phyloP scores from a whole-genome alignment of 2,797 vertebrate genomes.

The Propithecus perrieri region DNA sequence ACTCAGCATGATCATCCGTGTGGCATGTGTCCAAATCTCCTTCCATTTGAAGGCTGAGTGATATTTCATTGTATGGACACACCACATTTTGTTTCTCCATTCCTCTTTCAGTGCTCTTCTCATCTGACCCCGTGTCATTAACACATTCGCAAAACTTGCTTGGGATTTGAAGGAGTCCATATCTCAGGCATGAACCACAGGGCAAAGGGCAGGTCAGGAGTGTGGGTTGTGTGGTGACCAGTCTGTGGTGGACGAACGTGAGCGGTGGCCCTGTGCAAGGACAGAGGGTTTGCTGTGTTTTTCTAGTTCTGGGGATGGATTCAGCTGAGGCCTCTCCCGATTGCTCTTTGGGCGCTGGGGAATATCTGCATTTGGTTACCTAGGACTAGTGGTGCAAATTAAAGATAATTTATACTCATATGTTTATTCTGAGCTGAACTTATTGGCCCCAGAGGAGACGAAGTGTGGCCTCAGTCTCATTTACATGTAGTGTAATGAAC shows the following conservation, averaged over 20 bases:
- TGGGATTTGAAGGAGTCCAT: not conserved
- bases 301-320: not conserved
- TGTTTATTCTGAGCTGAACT: not conserved
- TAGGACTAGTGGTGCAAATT: not conserved
- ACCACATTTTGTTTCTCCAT: not conserved
- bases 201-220: not conserved
- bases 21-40: not conserved
- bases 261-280: not conserved
- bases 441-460: not conserved
- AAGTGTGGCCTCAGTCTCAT: not conserved
- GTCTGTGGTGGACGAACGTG: accelerated
- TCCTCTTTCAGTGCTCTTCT: not conserved
- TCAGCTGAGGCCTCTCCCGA: not conserved
- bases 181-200: not conserved
- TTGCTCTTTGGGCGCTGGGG: not conserved
- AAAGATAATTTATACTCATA: not conserved
- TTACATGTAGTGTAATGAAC: not conserved
- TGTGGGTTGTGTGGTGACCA: too few species aligned
- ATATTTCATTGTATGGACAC: not conserved
- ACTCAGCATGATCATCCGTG: not conserved
- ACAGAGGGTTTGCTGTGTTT: not conserved
- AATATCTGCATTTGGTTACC: not conserved
- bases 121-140: not conserved
- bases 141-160: not conserved
- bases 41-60: not conserved